phyloP scores from a whole-genome alignment of 2,888 invertebrate genomes.

The Drosophila glabriapex region DNA sequence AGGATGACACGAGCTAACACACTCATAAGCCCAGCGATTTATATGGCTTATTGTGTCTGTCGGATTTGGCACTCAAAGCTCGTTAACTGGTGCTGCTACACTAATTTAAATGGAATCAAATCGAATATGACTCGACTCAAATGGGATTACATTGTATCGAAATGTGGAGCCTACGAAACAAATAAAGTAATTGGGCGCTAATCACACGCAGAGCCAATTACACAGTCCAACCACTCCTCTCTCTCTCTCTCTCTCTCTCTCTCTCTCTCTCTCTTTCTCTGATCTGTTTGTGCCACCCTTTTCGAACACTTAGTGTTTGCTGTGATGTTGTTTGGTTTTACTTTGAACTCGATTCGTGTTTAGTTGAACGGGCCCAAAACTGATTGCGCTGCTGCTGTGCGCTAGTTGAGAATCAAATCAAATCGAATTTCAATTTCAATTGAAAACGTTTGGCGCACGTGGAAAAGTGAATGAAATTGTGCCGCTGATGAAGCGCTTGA shows the following conservation, averaged over 20 bases:
- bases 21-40: conserved; percentile 6
- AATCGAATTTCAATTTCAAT: conserved; percentile 44
- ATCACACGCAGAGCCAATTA: conserved; percentile 64
- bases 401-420: conserved; percentile 46
- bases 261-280: too few species aligned
- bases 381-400: conserved; percentile 28
- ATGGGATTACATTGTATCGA: conserved; percentile 15
- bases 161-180: conserved; percentile 46
- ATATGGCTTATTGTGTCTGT: background rate
- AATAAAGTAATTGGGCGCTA: conserved; percentile 75
- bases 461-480: conserved; percentile 33
- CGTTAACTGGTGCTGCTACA: conserved; percentile 43
- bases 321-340: conserved; percentile 26
- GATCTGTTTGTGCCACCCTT: background rate
- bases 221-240: conserved; percentile 1
- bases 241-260: background rate
- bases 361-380: conserved; percentile 2
- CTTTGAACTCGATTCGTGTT: conserved; percentile 19
- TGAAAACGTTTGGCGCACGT: conserved; percentile 28
- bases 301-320: conserved; percentile 14
- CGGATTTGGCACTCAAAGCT: conserved; percentile 25
- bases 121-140: conserved; percentile 20
- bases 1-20: conserved; percentile 25
- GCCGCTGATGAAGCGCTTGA: conserved; percentile 48
- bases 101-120: conserved; percentile 22